A percentile compares a stretch with the other conserved stretches of the same genome.
These are phyloP conservation scores for Cantharis nigra DNA, from an alignment of 2,888 invertebrate genomes.

Conservation along the genomic window DNA sequence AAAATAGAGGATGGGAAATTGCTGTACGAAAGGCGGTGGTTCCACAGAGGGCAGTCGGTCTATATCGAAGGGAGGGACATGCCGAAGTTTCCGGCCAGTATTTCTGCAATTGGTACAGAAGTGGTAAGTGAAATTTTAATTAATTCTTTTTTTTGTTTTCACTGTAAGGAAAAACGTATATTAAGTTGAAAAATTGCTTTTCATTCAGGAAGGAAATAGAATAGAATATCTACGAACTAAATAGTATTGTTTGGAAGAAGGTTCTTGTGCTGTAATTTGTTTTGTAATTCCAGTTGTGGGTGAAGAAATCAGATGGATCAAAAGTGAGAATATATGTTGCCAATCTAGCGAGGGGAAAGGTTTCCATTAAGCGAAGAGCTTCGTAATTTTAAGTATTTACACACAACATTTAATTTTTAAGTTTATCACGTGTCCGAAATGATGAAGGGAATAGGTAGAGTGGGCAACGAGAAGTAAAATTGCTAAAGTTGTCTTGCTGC, in stretches of 20 bases:
- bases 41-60: constrained; percentile 91
- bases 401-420: background rate
- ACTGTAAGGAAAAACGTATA: too few relatives aligned
- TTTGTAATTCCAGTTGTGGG: constrained; percentile 75
- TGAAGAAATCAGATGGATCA: constrained; percentile 81
- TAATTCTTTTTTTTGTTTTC: background rate
- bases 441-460: background rate
- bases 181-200: too few relatives aligned
- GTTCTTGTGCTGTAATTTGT: background rate
- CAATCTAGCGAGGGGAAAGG: constrained; percentile 85
- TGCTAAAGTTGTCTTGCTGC: background rate
- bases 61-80: constrained; percentile 87
- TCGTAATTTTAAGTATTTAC: constrained; percentile 59
- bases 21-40: constrained; percentile 92
- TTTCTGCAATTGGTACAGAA: constrained; percentile 89
- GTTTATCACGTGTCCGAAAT: background rate
- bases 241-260: too few relatives aligned
- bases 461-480: background rate
- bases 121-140: constrained; percentile 63
- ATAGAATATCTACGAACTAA: too few relatives aligned
- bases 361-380: constrained; percentile 84
- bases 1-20: constrained; percentile 94
- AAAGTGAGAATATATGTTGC: constrained; percentile 84
- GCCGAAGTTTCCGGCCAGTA: constrained; percentile 84
- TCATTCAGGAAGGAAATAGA: too few relatives aligned